Base-by-base conservation (phyloP, 1,140 invertebrate genomes). In the Marisa cornuarietis region DNA sequence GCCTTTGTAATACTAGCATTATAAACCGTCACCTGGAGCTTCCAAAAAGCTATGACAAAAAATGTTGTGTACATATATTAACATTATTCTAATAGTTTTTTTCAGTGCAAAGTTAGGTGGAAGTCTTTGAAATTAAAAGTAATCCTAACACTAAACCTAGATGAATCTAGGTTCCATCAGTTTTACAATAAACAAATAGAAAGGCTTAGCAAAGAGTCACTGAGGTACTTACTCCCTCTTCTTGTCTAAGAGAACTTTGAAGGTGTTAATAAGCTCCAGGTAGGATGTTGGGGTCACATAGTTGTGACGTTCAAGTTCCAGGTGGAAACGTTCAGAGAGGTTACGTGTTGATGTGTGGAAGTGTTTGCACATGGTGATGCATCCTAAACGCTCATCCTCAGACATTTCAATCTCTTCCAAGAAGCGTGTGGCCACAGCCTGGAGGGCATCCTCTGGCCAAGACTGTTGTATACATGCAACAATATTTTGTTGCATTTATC, bases 381-480 rank as follows among this genome's bases (percentile, higher is more conserved):
- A 91, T 7, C 88, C 89, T 2, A 66, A 14, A 88, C 95, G 95
- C n/a, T 96, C 92, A 24, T 94, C 92, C 69, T 95, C 93, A 84
- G 96, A 93, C 81, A 92, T 83, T 58, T 93, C 92, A 10, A 97
- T 92, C 82, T 95, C 93, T 71, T 93, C 93, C 85, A 97, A 94
- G 86, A 96, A 97, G 87, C 95, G 94, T 18, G 93, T 92, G 0
- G 97, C 97, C 20, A 99, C 96, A 79, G 94, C 94, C 89, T 97
- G 95, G 62, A 99, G 89, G 54, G 91, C 91, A 84, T 92, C 91
- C 82, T 91, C 90, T 74, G 91, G 91, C 91, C 91, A 92, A 16
- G 89, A 86, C 89, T 96, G 79, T 10, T 65, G 61, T 11, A 73
- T 5, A 52, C 14, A 76, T n/a, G 71, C 22, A 10, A 9, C 31